phyloP scores from a whole-genome alignment of 2,888 invertebrate species.

The Apantesis nais region DNA sequence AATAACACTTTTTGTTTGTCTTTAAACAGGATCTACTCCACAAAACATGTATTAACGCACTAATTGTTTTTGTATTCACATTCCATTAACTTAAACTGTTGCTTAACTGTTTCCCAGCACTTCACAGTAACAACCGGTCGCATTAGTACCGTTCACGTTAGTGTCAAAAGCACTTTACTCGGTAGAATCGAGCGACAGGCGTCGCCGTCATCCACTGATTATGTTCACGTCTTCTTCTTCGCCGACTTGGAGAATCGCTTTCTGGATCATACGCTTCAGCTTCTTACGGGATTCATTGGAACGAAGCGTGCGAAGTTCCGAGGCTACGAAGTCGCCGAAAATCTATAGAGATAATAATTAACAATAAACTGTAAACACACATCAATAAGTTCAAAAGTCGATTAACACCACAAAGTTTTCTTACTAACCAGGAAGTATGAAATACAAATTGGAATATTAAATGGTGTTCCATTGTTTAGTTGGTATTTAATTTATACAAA shows the following conservation, averaged over 20 bases:
- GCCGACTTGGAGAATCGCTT: constrained; percentile 72
- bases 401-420: neutral
- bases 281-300: constrained; percentile 70
- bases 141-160: neutral
- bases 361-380: neutral
- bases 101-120: neutral
- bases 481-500: neutral
- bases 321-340: constrained; percentile 81
- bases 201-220: constrained; percentile 52
- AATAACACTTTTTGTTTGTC: constrained; percentile 2
- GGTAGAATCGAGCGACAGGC: constrained; percentile 50
- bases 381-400: neutral
- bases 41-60: neutral
- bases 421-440: neutral
- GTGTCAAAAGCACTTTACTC: constrained; percentile 33
- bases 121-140: neutral
- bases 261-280: constrained; percentile 76
- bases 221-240: constrained; percentile 73
- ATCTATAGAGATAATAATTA: constrained; percentile 55
- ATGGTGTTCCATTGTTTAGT: neutral
- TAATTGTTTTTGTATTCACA: constrained; percentile 1
- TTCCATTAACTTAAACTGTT: neutral
- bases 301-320: constrained; percentile 74
- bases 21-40: neutral
- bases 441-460: neutral